phyloP scores from a whole-genome alignment of 2,113 vertebrate genomes.

The Ictalurus punctatus region DNA sequence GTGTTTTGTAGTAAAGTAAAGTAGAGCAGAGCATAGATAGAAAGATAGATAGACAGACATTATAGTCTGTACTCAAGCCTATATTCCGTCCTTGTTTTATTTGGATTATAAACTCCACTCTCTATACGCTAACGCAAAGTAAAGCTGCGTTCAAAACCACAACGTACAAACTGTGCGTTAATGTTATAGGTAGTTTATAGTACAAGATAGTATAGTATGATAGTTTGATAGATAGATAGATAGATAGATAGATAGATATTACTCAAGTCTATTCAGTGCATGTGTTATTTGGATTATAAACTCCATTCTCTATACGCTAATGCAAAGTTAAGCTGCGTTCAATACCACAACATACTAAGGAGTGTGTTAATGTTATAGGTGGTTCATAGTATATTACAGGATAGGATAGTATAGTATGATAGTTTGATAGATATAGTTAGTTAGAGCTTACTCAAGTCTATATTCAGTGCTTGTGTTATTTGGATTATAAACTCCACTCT shows the following conservation, averaged over 20 bases:
- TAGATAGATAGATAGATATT: no score
- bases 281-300: no score
- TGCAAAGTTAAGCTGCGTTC: no score
- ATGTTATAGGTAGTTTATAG: no score
- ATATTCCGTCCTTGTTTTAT: not conserved
- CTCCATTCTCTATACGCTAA: no score
- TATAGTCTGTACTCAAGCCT: not conserved
- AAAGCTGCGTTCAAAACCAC: constrained; percentile 6
- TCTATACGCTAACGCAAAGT: not conserved
- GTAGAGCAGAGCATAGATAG: not conserved
- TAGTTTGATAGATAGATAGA: no score
- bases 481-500: not conserved
- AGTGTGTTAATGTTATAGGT: not conserved
- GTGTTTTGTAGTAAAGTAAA: not conserved
- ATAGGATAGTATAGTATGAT: not conserved
- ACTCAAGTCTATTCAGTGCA: no score
- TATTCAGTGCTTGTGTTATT: not conserved
- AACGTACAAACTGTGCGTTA: not conserved
- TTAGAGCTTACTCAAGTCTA: not conserved
- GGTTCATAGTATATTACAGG: not conserved
- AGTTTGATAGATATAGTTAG: not conserved
- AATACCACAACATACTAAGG: no score
- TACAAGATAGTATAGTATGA: no score
- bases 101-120: not conserved
- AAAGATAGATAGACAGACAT: not conserved